Base-by-base conservation (phyloP, 2,113 vertebrate species). In the Buteo buteo region DNA sequence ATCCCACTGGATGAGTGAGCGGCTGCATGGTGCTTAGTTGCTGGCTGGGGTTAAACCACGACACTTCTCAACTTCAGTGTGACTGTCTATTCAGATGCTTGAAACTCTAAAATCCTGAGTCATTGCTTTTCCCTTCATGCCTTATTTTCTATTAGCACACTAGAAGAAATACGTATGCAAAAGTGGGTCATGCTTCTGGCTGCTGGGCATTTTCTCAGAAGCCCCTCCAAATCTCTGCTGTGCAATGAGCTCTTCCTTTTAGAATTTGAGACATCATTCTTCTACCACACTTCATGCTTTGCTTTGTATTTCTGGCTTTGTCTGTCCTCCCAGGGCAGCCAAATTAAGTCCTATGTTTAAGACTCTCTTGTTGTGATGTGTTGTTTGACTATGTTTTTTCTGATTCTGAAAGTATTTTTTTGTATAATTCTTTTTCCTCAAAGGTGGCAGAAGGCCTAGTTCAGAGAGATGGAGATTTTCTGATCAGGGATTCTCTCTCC, bases 391-490 rank as follows among this genome's bases (percentile, higher is more conserved):
- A 6, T 38, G 78, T 70, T 44, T 50, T 74, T 93, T 81, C 82
- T 88, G 42, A 90, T 82, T 77, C 44, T 86, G 58, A 90, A 82
- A 78, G 31, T 38, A 13, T 50, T 92, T 34, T 18, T 86, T 91
- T 72, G 17, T 83, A 20, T 69, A 78, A 77, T 85, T 94, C n/a
- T 91, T 96, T 78, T 94, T 96, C 77, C 61, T 93, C 79, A 15
- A 94, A 99, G 99, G 99, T 99, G 58, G 98, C 99, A 42, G 99
- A 99, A 97, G 98, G 95, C 97, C 96, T 99, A 4, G 95, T 99
- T 96, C 99, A 99, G 97, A 98, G 99, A 58, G 99, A 99, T 38
- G 99, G 99, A 45, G 99, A 99, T 94, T 99, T 99, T 97, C 97
- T 99, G 97, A 98, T 99, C 21, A 98, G 99, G 2, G 99, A 99